Evolutionary conservation across 30 jellyfish, hydroid and myxozoan species (phyloP).

Genomic region (Aurelia sp.): DNA sequence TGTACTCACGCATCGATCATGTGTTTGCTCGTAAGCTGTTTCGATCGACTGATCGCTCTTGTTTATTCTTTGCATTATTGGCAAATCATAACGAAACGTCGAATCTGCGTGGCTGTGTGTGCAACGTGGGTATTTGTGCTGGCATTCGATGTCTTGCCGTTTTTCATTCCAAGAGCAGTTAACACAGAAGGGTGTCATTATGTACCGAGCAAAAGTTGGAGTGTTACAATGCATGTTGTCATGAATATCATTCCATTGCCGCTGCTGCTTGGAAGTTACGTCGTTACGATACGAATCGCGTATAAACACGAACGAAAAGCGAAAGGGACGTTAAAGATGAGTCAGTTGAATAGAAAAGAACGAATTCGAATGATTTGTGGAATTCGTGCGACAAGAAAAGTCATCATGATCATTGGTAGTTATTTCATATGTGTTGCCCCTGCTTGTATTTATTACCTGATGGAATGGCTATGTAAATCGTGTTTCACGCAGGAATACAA

Average conservation of each 20-base stretch:
- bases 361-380: slow-evolving; percentile 34
- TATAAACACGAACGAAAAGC: slow-evolving; percentile 54
- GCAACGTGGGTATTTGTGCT: slow-evolving; percentile 57
- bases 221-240: slow-evolving; percentile 70
- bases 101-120: slow-evolving; percentile 11
- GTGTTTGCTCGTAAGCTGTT: slow-evolving; percentile 57
- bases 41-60: slow-evolving; percentile 64
- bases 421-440: slow-evolving; percentile 80
- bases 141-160: slow-evolving; percentile 74
- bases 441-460: slow-evolving; percentile 67
- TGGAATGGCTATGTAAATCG: slow-evolving; percentile 69
- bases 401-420: slow-evolving; percentile 71
- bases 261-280: slow-evolving; percentile 51
- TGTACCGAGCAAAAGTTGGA: slow-evolving; percentile 68
- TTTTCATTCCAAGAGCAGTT: slow-evolving; percentile 13
- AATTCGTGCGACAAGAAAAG: slow-evolving; percentile 81
- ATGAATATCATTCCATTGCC: slow-evolving; percentile 76
- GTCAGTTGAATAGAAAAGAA: slow-evolving; percentile 28
- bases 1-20: slow-evolving; percentile 73
- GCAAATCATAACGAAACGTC: slow-evolving; percentile 46
- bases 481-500: slow-evolving; percentile 53
- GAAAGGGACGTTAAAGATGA: background rate
- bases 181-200: slow-evolving; percentile 48
- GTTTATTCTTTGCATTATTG: slow-evolving; percentile 61
- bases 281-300: slow-evolving; percentile 69